phyloP scores from a whole-genome alignment of 2,797 vertebrate species.

The Onychomys arenicola region DNA sequence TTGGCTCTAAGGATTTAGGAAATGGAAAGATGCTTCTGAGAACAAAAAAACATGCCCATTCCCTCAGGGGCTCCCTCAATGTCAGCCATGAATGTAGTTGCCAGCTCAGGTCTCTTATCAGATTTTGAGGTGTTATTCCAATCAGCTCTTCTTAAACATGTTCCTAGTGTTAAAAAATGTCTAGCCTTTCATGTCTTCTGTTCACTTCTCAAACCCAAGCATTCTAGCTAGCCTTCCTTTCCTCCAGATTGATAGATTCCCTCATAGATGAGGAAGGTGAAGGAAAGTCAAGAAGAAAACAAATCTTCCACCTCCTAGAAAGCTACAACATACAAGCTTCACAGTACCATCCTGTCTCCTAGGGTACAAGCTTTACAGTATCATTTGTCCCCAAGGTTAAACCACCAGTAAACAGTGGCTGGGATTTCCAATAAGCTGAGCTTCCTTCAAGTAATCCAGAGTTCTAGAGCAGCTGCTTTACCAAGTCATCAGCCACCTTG shows the following conservation, averaged over 20 bases:
- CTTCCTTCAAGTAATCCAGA: not conserved
- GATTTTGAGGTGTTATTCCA: not conserved
- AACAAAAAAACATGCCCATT: not conserved
- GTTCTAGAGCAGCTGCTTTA: not conserved
- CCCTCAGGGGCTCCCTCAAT: not conserved
- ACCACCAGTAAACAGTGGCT: not conserved
- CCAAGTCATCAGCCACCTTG: not conserved
- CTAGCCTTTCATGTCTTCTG: not conserved
- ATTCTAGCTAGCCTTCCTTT: not conserved
- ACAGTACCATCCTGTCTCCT: accelerated
- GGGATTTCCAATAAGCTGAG: not conserved
- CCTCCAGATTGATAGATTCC: not conserved
- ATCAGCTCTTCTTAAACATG: not conserved
- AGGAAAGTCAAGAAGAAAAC: not conserved
- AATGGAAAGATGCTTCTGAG: not conserved
- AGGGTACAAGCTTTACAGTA: too few species aligned
- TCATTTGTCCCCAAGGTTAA: not conserved
- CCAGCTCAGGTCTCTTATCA: not conserved
- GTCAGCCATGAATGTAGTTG: not conserved
- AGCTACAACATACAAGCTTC: not conserved
- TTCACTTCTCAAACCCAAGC: not conserved
- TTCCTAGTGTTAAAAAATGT: not conserved
- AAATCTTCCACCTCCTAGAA: not conserved
- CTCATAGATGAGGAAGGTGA: not conserved
- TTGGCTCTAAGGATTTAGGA: not conserved